Evolutionary conservation across 2,797 vertebrate genomes (phyloP).

Genomic region (Enteromius treurensis): DNA sequence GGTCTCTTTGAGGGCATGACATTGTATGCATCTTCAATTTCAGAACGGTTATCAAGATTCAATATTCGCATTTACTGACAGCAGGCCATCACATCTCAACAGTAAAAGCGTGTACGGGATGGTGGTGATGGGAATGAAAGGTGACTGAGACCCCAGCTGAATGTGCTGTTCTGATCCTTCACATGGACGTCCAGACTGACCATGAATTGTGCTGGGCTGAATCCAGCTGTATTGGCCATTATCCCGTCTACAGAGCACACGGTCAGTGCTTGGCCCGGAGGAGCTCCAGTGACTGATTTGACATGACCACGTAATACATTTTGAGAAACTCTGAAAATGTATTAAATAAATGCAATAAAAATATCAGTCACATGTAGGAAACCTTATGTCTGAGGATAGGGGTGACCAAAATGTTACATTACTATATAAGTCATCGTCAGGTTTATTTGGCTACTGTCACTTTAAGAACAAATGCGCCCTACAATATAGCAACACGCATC

Average conservation of each 20-base stretch:
- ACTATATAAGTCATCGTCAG: background rate
- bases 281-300: background rate
- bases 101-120: constrained; percentile 4
- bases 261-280: background rate
- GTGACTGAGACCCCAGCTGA: background rate
- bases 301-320: background rate
- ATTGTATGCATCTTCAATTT: constrained; percentile 43
- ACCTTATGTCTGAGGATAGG: background rate
- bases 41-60: constrained; percentile 43
- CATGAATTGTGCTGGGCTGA: constrained; percentile 1
- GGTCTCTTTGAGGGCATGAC: background rate
- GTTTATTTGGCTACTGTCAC: background rate
- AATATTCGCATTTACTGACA: constrained; percentile 28
- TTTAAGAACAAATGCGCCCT: too few relatives aligned
- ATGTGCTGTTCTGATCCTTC: background rate
- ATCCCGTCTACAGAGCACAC: background rate
- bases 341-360: background rate
- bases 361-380: background rate
- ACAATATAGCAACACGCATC: background rate
- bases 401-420: background rate
- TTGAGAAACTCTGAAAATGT: background rate
- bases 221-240: background rate
- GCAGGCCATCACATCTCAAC: constrained; percentile 30
- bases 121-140: background rate
- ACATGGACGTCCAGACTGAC: background rate